Conservation (phyloP, 2,797 vertebrate species). For the Pseudopleuronectes americanus region DNA sequence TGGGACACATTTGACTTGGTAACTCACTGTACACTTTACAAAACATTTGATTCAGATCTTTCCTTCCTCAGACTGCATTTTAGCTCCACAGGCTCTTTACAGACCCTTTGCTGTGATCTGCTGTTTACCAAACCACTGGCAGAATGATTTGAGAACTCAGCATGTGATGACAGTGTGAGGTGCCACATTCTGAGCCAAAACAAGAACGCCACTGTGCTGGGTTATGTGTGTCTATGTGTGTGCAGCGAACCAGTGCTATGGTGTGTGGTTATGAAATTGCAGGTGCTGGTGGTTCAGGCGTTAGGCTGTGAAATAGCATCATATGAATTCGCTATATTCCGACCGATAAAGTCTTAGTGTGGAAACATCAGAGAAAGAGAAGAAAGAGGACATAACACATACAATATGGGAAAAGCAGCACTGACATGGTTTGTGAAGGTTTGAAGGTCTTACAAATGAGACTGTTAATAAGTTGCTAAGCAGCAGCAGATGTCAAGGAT, state of each 20-base stretch:
- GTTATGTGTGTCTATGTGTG: constrained; percentile 21
- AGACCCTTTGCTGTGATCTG: constrained; percentile 12
- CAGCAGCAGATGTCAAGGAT: not conserved
- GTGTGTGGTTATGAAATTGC: constrained; percentile 61
- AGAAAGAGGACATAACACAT: constrained; percentile 6
- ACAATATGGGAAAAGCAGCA: not conserved
- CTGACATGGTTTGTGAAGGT: no score
- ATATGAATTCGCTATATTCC: constrained; percentile 49
- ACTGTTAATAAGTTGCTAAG: no score
- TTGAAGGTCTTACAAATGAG: no score
- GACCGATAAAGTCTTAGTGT: constrained; percentile 24
- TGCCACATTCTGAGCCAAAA: constrained; percentile 34
- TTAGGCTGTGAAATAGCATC: constrained; percentile 83
- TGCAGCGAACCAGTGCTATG: constrained; percentile 24
- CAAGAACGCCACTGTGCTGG: constrained; percentile 21
- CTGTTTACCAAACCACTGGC: constrained; percentile 30
- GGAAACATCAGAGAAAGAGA: not conserved
- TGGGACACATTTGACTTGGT: not conserved
- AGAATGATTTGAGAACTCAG: constrained; percentile 27
- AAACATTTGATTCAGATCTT: not conserved
- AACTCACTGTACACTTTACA: not conserved
- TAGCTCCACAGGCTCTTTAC: not conserved
- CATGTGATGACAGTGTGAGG: constrained; percentile 38
- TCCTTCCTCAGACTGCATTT: constrained; percentile 7
- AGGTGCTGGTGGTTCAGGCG: constrained; percentile 66